Evolutionary conservation across 2,113 vertebrate species (phyloP).

Genomic region (Lates calcarifer): DNA sequence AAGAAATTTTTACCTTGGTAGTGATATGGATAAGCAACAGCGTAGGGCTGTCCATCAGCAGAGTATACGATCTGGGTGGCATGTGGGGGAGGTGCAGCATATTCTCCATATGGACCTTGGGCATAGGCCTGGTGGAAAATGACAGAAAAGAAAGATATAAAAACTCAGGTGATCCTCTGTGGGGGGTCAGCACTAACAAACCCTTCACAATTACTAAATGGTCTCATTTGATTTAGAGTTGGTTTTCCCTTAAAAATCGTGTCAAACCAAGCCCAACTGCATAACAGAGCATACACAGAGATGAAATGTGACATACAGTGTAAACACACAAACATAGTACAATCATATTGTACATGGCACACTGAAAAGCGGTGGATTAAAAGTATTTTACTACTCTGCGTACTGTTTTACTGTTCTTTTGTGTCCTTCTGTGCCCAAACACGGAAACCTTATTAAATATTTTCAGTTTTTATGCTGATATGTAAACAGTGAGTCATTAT

Average conservation of each 20-base stretch:
- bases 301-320: neutral
- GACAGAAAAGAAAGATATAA: neutral
- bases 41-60: slow-evolving; percentile 80
- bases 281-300: neutral
- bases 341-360: neutral
- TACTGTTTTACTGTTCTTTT: no score
- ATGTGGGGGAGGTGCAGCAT: slow-evolving; percentile 73
- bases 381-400: neutral
- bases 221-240: neutral
- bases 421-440: no score
- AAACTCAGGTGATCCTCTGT: neutral
- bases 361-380: neutral
- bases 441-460: neutral
- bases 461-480: neutral
- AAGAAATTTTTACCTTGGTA: slow-evolving; percentile 76
- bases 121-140: slow-evolving; percentile 74
- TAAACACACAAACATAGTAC: neutral
- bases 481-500: neutral
- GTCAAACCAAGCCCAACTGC: neutral
- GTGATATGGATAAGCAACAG: slow-evolving; percentile 82
- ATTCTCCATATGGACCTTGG: slow-evolving; percentile 79
- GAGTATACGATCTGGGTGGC: slow-evolving; percentile 80
- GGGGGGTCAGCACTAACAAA: neutral
- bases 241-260: neutral
- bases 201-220: neutral